Conservation (phyloP, 2,888 invertebrate species). For the Synergus umbraculus region DNA sequence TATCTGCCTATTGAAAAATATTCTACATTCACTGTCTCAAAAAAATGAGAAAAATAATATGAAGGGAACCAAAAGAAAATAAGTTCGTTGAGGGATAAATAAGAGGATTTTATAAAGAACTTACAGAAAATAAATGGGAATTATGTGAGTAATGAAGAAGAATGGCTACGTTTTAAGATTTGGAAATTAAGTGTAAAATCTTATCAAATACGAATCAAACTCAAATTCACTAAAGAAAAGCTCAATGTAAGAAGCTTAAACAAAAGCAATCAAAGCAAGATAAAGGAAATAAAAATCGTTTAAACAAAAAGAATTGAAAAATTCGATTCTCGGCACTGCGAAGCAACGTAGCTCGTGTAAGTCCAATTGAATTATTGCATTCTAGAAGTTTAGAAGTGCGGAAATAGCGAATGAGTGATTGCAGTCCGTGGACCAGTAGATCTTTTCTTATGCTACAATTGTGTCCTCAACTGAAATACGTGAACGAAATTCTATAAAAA, state of each 20-base stretch:
- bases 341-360: conserved; percentile 12
- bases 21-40: not conserved
- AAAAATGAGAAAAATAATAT: not conserved
- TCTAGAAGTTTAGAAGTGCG: not conserved
- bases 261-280: not conserved
- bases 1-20: not conserved
- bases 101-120: no score
- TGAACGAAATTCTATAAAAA: conserved; percentile 14
- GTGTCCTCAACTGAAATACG: not conserved
- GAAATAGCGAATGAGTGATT: conserved; percentile 27
- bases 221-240: not conserved
- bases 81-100: no score
- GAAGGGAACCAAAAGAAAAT: no score
- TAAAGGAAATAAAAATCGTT: not conserved
- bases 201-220: not conserved
- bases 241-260: not conserved
- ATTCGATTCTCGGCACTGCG: not conserved
- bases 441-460: not conserved
- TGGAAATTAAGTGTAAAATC: no score
- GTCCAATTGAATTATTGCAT: conserved; percentile 9
- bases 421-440: not conserved
- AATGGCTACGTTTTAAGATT: no score
- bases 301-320: not conserved
- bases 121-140: no score
- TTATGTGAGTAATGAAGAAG: no score